Evolutionary conservation across 1,140 invertebrate genomes (phyloP).

Genomic region (Leptoteleia sp.): DNA sequence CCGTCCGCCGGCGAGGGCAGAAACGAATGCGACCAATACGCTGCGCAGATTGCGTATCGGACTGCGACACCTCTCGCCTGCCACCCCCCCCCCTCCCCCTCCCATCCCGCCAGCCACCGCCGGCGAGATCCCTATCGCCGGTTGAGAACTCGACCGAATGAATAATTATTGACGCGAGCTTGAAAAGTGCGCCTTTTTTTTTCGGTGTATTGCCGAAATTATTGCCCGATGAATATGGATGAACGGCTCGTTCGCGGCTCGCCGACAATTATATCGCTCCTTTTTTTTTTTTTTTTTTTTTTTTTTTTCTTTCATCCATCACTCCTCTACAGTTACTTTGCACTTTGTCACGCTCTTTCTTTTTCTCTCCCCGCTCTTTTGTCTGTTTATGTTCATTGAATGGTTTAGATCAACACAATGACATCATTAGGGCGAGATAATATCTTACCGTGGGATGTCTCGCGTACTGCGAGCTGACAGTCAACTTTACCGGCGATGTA

Average conservation of each 20-base stretch:
- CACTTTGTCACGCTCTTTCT: no score
- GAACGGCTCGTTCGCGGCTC: constrained; percentile 31
- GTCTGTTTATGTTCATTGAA: no score
- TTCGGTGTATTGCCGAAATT: constrained; percentile 33
- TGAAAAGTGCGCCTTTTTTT: constrained; percentile 49
- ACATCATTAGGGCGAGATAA: no score
- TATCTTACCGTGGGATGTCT: no score
- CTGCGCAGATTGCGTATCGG: constrained; percentile 70
- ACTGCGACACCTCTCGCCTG: constrained; percentile 68
- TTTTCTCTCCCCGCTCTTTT: no score
- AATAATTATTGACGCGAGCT: constrained; percentile 71
- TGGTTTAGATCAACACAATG: no score
- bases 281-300: neutral
- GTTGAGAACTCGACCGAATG: constrained; percentile 66
- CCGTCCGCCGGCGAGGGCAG: constrained; percentile 55
- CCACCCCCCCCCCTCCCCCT: constrained; percentile 62
- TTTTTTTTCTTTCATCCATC: neutral
- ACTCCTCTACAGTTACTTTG: no score
- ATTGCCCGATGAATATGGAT: constrained; percentile 48
- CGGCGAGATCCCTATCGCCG: constrained; percentile 70
- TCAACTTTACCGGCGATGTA: no score
- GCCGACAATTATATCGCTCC: constrained; percentile 2
- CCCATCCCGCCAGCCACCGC: no score
- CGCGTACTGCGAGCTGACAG: no score
- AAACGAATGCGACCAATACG: constrained; percentile 62